phyloP scores from a whole-genome alignment of 1,140 invertebrate species.

The Drosophila saltans region DNA sequence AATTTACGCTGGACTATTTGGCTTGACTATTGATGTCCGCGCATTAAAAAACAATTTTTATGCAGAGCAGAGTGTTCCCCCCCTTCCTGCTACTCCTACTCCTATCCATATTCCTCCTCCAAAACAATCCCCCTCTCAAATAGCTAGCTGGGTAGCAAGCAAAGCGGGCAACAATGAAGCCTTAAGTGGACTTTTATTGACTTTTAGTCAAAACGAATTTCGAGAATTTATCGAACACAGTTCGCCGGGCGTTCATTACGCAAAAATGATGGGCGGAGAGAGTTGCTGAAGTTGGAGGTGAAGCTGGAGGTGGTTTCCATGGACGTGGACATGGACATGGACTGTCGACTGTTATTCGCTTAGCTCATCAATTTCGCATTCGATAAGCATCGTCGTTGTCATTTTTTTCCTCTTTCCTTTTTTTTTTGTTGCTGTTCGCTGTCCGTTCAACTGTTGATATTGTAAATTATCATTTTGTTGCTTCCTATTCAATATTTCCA shows the following conservation, averaged over 20 bases:
- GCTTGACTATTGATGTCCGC: constrained; percentile 77
- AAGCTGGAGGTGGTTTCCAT: constrained; percentile 26
- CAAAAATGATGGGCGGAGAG: constrained; percentile 33
- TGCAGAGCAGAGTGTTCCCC: constrained; percentile 50
- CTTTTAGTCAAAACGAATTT: constrained; percentile 80
- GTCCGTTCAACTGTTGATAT: constrained; percentile 55
- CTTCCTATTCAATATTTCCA: constrained; percentile 10
- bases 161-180: constrained; percentile 70
- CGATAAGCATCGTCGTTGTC: constrained; percentile 60
- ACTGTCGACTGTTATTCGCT: constrained; percentile 61
- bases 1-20: constrained; percentile 77
- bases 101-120: neutral
- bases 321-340: neutral
- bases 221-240: constrained; percentile 76
- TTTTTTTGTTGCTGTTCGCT: constrained; percentile 20
- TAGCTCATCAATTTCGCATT: constrained; percentile 78
- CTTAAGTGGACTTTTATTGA: constrained; percentile 81
- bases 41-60: constrained; percentile 81
- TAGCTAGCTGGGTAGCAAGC: constrained; percentile 1
- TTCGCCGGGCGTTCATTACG: constrained; percentile 71
- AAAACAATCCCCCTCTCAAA: neutral
- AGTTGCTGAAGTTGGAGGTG: constrained; percentile 1
- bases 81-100: neutral
- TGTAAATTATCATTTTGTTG: constrained; percentile 38
- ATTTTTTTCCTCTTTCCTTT: neutral